Percentiles rank a stretch among this genome's conserved stretches.
phyloP scores from a whole-genome alignment of 2,113 vertebrate species.

The Urocitellus parryii region DNA sequence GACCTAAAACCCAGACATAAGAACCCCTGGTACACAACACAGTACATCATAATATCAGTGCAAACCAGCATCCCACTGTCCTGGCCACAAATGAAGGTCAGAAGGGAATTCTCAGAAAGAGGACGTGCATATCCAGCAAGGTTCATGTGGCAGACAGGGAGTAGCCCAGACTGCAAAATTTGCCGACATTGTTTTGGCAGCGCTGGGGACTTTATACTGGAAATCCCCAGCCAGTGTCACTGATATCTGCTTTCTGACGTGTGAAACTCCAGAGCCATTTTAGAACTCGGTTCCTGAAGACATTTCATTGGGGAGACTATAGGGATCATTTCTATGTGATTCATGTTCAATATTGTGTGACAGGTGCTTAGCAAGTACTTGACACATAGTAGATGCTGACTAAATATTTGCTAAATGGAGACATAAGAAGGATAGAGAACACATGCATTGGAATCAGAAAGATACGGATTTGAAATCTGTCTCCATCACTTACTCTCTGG shows the following conservation, averaged over 20 bases:
- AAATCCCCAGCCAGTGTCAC: neutral
- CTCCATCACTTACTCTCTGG: neutral
- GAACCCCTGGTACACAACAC: neutral
- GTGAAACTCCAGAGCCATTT: neutral
- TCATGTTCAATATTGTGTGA: neutral
- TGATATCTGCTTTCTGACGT: neutral
- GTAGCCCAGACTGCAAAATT: neutral
- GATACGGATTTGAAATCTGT: neutral
- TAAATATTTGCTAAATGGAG: neutral
- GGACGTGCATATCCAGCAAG: neutral
- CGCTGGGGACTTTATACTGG: neutral
- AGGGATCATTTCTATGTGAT: neutral
- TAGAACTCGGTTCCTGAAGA: neutral
- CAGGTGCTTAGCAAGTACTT: neutral
- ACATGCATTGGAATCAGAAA: neutral
- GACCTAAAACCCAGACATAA: neutral
- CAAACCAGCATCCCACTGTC: neutral
- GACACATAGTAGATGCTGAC: neutral
- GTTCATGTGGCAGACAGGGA: neutral
- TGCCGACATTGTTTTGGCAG: neutral
- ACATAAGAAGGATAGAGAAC: neutral
- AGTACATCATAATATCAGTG: neutral
- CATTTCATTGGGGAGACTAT: neutral
- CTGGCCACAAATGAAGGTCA: neutral
- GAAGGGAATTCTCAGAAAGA: neutral